phyloP scores from a whole-genome alignment of 1,140 invertebrate species.

The Drosophila chauvacae region DNA sequence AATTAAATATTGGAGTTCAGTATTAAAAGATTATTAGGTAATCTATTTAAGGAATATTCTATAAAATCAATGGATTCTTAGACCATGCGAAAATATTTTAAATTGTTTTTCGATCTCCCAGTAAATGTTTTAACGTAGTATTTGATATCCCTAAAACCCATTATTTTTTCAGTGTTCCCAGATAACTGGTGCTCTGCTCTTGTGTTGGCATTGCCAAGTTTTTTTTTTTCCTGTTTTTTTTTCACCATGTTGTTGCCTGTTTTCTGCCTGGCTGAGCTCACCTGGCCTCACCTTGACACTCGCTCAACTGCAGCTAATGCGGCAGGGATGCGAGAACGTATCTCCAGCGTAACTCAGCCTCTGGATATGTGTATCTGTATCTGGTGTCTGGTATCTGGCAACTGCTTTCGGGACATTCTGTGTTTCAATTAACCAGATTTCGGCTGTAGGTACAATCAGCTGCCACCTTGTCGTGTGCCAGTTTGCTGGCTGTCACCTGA shows the following conservation, averaged over 20 bases:
- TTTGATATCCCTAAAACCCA: not conserved
- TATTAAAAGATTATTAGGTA: too few relatives aligned
- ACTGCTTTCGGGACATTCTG: constrained; percentile 13
- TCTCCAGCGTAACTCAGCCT: constrained; percentile 1
- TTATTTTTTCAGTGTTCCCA: constrained; percentile 5
- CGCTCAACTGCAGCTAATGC: constrained; percentile 78
- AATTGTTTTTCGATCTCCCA: not conserved
- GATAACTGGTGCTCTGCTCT: constrained; percentile 11
- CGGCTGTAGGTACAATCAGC: not conserved
- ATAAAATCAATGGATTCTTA: not conserved
- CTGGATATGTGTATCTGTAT: constrained; percentile 20
- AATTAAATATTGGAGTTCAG: too few relatives aligned
- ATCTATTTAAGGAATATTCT: too few relatives aligned
- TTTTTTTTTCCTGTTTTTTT: not conserved
- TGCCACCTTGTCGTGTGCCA: constrained; percentile 15
- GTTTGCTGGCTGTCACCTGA: constrained; percentile 28
- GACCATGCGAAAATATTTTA: too few relatives aligned
- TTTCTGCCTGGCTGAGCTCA: constrained; percentile 69
- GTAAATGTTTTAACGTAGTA: not conserved
- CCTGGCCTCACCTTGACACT: constrained; percentile 80
- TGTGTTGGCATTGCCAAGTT: constrained; percentile 25
- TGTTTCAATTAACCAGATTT: constrained; percentile 51
- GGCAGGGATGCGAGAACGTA: constrained; percentile 46
- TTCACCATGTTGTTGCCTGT: constrained; percentile 48
- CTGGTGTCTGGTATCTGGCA: constrained; percentile 7